A percentile compares a stretch with the other conserved stretches of the same genome.
phyloP scores from a whole-genome alignment of 2,113 vertebrate genomes.

The Chloroceryle aenea region DNA sequence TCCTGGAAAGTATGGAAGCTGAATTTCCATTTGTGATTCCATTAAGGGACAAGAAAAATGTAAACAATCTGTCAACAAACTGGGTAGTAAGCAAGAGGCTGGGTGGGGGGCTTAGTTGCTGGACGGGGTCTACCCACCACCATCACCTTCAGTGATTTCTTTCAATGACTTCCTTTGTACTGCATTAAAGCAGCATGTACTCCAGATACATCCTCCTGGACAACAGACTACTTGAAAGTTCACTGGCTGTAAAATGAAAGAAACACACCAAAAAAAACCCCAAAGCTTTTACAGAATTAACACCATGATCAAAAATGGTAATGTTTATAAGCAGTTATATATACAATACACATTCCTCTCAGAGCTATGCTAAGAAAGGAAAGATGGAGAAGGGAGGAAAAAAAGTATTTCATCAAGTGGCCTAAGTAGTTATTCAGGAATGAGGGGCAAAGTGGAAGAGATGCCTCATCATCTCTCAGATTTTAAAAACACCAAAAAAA shows the following conservation, averaged over 20 bases:
- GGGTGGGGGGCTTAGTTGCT: not conserved
- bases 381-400: not conserved
- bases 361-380: not conserved
- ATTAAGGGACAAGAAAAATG: not conserved
- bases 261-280: not conserved
- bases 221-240: not conserved
- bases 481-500: not conserved
- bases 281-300: not conserved
- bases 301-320: not conserved
- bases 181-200: not conserved
- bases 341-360: not conserved
- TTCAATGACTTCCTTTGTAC: not conserved
- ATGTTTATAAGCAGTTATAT: not conserved
- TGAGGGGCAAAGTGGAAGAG: not conserved
- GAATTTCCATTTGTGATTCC: constrained; percentile 13
- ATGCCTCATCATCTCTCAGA: not conserved
- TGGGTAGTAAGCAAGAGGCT: not conserved
- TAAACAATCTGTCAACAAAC: not conserved
- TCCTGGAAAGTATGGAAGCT: not conserved
- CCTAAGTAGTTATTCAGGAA: not conserved
- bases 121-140: not conserved
- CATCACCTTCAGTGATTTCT: not conserved
- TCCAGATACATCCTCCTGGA: not conserved
- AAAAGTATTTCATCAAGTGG: not conserved
- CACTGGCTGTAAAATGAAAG: not conserved